Conservation (phyloP, 2,888 invertebrate species). For the Abrostola triplasia region DNA sequence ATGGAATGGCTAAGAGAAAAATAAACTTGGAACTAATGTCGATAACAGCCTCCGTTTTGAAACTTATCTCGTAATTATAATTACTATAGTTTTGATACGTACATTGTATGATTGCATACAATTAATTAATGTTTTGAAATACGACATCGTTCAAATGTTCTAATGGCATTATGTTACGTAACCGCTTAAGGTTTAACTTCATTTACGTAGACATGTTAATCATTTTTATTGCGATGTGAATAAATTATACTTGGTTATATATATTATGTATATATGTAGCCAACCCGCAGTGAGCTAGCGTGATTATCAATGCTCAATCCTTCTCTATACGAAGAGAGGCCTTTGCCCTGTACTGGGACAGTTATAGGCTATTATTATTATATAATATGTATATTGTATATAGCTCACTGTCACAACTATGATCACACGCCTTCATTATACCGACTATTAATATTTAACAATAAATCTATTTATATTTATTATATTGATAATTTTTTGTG, state of each 20-base stretch:
- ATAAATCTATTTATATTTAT: conserved; percentile 16
- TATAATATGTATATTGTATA: too few relatives aligned
- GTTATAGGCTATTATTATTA: too few relatives aligned
- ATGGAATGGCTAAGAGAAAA: conserved; percentile 48
- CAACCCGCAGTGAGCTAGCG: too few relatives aligned
- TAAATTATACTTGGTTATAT: conserved; percentile 37
- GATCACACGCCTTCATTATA: conserved; percentile 36
- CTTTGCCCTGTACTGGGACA: too few relatives aligned
- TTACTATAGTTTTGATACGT: conserved; percentile 9
- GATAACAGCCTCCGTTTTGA: conserved; percentile 26
- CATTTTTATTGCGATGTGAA: conserved; percentile 41
- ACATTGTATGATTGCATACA: conserved; percentile 28
- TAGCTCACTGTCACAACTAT: conserved; percentile 38
- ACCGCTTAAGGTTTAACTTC: conserved; percentile 19
- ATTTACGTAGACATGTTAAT: conserved; percentile 37
- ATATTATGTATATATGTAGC: too few relatives aligned
- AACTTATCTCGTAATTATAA: conserved; percentile 25
- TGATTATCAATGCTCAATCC: too few relatives aligned
- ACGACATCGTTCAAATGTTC: conserved; percentile 21
- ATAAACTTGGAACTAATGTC: conserved; percentile 32
- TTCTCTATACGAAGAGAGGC: too few relatives aligned
- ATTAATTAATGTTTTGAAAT: conserved; percentile 23
- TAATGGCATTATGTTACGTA: conserved; percentile 33
- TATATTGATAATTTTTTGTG: conserved; percentile 1
- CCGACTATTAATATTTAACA: conserved; percentile 20